Conservation (phyloP, 2,797 vertebrate species). For the Euphonia xanthogaster region DNA sequence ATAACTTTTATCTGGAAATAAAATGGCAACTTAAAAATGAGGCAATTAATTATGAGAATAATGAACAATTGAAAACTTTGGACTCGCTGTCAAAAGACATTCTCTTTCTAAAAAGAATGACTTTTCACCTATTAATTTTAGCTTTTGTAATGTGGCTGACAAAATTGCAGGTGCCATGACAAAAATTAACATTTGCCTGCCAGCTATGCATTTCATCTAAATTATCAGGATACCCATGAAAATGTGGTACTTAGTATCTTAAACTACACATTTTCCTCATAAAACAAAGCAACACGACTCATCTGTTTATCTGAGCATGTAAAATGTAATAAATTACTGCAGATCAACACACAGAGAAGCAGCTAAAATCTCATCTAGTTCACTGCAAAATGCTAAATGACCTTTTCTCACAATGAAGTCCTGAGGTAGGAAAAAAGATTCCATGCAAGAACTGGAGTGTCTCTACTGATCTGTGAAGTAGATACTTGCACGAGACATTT, state of each 20-base stretch:
- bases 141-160: background rate
- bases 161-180: background rate
- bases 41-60: background rate
- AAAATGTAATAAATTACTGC: background rate
- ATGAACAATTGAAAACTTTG: background rate
- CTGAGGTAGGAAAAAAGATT: background rate
- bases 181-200: background rate
- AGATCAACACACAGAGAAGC: background rate
- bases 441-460: background rate
- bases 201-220: background rate
- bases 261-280: background rate
- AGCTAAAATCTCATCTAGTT: background rate
- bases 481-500: background rate
- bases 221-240: background rate
- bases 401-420: background rate
- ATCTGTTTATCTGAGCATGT: background rate
- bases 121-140: background rate
- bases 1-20: background rate
- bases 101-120: background rate
- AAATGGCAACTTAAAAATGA: background rate
- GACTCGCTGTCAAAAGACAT: background rate
- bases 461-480: background rate
- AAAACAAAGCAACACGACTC: background rate
- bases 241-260: background rate
- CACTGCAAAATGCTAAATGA: background rate